Conservation (phyloP, 2,113 vertebrate species). For the Microcebus jonahi region DNA sequence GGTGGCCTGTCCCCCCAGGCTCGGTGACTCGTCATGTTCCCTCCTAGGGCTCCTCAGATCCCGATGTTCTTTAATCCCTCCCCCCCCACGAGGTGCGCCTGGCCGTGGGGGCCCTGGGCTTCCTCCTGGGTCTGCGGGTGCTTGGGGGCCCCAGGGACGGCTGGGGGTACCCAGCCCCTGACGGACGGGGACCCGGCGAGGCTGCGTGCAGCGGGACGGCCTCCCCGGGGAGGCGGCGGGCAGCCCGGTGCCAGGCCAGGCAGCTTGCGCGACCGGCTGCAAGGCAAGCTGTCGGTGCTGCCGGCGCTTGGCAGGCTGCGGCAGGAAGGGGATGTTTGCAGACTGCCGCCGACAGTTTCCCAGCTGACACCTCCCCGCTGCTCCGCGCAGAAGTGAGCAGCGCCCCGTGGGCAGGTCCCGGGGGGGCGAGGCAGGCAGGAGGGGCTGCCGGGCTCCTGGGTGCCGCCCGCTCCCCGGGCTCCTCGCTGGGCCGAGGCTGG, state of each 20-base stretch:
- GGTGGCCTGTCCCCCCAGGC: not conserved
- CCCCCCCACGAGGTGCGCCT: rapidly evolving
- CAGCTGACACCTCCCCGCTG: not conserved
- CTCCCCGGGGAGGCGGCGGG: not conserved
- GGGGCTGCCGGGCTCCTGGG: too few species aligned
- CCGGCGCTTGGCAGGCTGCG: constrained; percentile 64
- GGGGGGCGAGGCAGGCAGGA: not conserved
- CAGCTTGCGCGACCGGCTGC: constrained; percentile 57
- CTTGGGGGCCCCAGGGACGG: not conserved
- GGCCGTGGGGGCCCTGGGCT: rapidly evolving
- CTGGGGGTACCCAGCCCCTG: not conserved
- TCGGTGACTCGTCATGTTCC: rapidly evolving
- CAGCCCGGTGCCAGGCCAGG: constrained; percentile 48
- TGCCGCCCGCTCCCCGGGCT: too few species aligned
- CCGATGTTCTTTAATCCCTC: not conserved
- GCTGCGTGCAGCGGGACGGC: not conserved
- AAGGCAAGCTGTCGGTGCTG: constrained; percentile 70
- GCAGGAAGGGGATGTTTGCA: constrained; percentile 70
- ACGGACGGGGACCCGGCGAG: not conserved
- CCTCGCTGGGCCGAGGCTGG: not conserved
- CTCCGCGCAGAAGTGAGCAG: constrained; percentile 24
- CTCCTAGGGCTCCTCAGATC: not conserved
- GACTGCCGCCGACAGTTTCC: constrained; percentile 71
- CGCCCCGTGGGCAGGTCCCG: not conserved
- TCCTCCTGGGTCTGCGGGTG: rapidly evolving